Percentiles rank a stretch among this genome's conserved stretches.
Evolutionary conservation across 1,140 invertebrate genomes (phyloP).

Genomic region (Caenorhabditis briggsae): DNA sequence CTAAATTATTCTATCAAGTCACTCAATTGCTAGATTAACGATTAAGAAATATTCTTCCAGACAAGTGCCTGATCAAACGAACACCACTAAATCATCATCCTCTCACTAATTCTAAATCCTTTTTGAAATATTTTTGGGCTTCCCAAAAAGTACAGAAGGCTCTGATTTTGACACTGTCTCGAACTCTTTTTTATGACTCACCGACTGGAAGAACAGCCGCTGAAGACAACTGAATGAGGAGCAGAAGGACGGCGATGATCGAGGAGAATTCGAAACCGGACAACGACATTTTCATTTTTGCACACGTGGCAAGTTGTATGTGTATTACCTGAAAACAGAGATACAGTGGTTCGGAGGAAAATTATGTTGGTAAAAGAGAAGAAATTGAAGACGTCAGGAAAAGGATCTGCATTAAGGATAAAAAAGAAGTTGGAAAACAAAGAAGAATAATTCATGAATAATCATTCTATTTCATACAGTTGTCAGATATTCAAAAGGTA

Average conservation of each 20-base stretch:
- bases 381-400: neutral
- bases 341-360: neutral
- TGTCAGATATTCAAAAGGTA: slow-evolving; percentile 36
- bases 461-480: neutral
- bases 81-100: too few relatives aligned
- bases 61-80: too few relatives aligned
- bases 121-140: too few relatives aligned
- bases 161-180: neutral
- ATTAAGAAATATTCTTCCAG: too few relatives aligned
- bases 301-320: slow-evolving; percentile 12
- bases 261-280: slow-evolving; percentile 49
- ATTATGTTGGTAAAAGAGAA: neutral
- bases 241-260: slow-evolving; percentile 18
- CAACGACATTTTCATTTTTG: slow-evolving; percentile 12
- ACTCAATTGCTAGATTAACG: too few relatives aligned
- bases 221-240: slow-evolving; percentile 32
- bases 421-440: neutral
- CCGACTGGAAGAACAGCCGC: slow-evolving; percentile 37
- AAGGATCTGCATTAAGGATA: neutral
- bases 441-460: slow-evolving; percentile 16
- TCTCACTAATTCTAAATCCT: too few relatives aligned
- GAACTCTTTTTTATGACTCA: neutral
- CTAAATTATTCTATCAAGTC: too few relatives aligned
- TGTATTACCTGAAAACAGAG: slow-evolving; percentile 52
- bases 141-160: neutral